A percentile compares a stretch with the other conserved stretches of the same genome.
Evolutionary conservation across 2,797 vertebrate genomes (phyloP).

Genomic region (Rousettus madagascariensis): DNA sequence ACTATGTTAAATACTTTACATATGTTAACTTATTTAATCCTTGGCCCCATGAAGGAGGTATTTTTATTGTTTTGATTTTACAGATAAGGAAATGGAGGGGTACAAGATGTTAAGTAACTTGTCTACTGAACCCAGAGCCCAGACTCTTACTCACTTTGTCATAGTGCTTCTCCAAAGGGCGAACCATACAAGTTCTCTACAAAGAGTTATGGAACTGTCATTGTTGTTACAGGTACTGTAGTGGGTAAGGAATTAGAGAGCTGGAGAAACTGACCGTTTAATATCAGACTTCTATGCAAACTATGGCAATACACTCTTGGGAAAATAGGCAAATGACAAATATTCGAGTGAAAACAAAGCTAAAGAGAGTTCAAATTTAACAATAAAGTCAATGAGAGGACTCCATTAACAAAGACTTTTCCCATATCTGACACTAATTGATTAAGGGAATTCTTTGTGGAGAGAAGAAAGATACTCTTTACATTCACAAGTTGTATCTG

Average conservation of each 20-base stretch:
- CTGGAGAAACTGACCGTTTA: neutral
- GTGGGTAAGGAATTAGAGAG: neutral
- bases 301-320: neutral
- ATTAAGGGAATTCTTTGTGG: slow-evolving; percentile 31
- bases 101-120: slow-evolving; percentile 1
- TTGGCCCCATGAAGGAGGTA: neutral
- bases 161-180: neutral
- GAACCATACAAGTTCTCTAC: neutral
- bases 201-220: neutral
- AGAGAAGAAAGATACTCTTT: slow-evolving; percentile 1
- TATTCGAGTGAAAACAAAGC: slow-evolving; percentile 37
- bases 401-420: neutral
- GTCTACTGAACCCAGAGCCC: neutral
- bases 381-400: neutral
- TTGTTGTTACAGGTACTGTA: neutral
- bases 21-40: slow-evolving; percentile 16
- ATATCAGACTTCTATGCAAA: neutral
- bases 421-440: neutral
- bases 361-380: slow-evolving; percentile 17
- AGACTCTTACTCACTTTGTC: neutral
- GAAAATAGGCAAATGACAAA: slow-evolving; percentile 13
- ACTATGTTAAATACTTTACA: neutral
- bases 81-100: neutral
- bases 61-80: slow-evolving; percentile 51
- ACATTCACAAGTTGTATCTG: neutral